Evolutionary conservation across 1,140 invertebrate genomes (phyloP).

Genomic region (Manduca sexta): DNA sequence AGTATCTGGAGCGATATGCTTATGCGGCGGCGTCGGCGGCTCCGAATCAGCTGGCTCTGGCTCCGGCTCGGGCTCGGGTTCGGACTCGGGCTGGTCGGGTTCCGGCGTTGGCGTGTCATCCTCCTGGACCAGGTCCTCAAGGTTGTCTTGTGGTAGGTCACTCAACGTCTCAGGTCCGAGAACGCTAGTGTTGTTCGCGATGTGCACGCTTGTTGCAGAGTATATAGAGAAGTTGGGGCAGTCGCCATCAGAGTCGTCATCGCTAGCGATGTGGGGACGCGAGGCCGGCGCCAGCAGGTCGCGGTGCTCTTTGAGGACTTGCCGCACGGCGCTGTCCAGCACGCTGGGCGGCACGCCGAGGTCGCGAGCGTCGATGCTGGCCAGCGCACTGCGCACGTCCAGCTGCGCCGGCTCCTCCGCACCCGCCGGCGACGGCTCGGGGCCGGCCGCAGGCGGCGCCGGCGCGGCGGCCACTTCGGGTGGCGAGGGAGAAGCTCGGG

Average conservation of each 20-base stretch:
- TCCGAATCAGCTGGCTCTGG: neutral
- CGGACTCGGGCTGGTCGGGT: neutral
- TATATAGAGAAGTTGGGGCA: conserved; percentile 90
- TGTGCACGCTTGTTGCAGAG: conserved; percentile 83
- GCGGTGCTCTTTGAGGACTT: conserved; percentile 51
- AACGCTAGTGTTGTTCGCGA: conserved; percentile 74
- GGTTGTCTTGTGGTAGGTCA: conserved; percentile 19
- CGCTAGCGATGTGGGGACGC: conserved; percentile 32
- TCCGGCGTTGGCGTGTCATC: conserved; percentile 32
- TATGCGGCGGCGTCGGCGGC: neutral
- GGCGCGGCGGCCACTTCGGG: neutral
- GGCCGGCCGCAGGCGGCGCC: conserved; percentile 9
- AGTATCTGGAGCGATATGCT: neutral
- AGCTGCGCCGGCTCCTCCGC: neutral
- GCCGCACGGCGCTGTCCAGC: conserved; percentile 54
- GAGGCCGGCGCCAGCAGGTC: conserved; percentile 32
- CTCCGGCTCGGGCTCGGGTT: neutral
- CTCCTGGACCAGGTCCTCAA: conserved; percentile 64
- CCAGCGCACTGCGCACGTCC: conserved; percentile 23
- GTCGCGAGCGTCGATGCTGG: conserved; percentile 28
- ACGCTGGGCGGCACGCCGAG: conserved; percentile 43
- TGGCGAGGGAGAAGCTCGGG: conserved; percentile 4
- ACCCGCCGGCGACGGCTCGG: neutral
- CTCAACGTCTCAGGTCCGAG: conserved; percentile 19
- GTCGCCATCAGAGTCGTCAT: conserved; percentile 78